Evolutionary conservation across 2,888 invertebrate genomes (phyloP), one percentile per base, ranked within the genome.

Genomic region (Drosophila putrida): DNA sequence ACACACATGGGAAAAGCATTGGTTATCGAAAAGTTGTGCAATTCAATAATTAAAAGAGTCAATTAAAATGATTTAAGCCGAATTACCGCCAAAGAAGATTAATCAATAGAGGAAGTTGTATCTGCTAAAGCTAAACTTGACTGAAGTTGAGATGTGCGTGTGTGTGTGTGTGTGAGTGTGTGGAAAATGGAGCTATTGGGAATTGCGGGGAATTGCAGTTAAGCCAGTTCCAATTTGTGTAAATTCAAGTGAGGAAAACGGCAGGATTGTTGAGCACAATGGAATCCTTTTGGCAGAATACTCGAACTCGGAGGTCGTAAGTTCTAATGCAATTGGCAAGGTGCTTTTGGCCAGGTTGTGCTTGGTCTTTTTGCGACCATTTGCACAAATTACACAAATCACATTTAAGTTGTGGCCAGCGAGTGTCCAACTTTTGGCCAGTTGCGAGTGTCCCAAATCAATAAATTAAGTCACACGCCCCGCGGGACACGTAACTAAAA

Each of bases 341-440:
- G 6, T 8, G 41, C 39, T 25, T 25, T 15, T 25, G 43, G 39
- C 58, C 47, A 28, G 9, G 46, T 25, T 27, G 6, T 4, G 39
- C 38, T 31, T 31, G 13, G n/a, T 8, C 28, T 4, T 38, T 1
- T 43, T 44, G 51, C 20, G 36, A 20, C 39, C 44, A 49, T 57
- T 59, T 46, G 53, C 59, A 59, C 55, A 71, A 72, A 71, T 72
- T 72, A 67, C 78, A 67, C 78, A 77, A 78, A 77, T 75, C 64
- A 75, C 64, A 75, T 75, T 77, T 66, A 63, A 50, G 51, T 67
- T 64, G 54, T 51, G 69, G 64, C 55, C 59, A 47, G 35, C 41
- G 46, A 36, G 61, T 54, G 54, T 50, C 46, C 39, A 59, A 63
- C 47, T 47, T 66, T 60, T 57, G 54, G 49, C 59, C 59, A 58